Evolutionary conservation across 2,113 vertebrate genomes (phyloP).

Genomic region (Dicaeum eximium): DNA sequence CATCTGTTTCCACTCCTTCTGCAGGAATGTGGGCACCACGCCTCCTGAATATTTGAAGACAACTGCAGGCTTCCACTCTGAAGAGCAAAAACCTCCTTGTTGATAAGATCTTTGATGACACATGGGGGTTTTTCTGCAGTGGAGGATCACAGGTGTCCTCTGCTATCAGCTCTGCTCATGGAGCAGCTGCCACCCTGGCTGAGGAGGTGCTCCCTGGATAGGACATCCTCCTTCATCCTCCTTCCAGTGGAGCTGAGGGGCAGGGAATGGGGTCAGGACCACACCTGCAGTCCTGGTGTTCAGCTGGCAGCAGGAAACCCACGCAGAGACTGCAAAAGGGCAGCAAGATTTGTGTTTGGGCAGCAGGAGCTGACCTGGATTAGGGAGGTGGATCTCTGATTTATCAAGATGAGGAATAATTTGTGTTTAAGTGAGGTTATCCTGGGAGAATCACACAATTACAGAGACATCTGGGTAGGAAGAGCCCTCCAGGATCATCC

Average conservation of each 20-base stretch:
- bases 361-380: not conserved
- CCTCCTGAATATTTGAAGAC: not conserved
- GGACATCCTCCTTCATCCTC: not conserved
- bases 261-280: not conserved
- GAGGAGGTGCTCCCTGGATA: not conserved
- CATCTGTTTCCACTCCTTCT: not conserved
- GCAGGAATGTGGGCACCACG: not conserved
- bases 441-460: not conserved
- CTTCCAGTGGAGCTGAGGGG: not conserved
- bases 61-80: not conserved
- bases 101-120: not conserved
- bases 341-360: not conserved
- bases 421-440: not conserved
- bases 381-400: not conserved
- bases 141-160: not conserved
- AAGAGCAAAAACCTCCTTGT: not conserved
- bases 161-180: not conserved
- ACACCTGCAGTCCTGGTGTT: not conserved
- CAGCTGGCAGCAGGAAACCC: not conserved
- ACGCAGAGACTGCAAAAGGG: not conserved
- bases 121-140: not conserved
- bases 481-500: fast-evolving
- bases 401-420: not conserved
- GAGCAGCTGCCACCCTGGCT: not conserved
- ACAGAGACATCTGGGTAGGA: too few relatives aligned